Percentiles rank a stretch among this genome's conserved stretches.
phyloP scores from a whole-genome alignment of 1,140 invertebrate genomes.

The Papilio machaon region DNA sequence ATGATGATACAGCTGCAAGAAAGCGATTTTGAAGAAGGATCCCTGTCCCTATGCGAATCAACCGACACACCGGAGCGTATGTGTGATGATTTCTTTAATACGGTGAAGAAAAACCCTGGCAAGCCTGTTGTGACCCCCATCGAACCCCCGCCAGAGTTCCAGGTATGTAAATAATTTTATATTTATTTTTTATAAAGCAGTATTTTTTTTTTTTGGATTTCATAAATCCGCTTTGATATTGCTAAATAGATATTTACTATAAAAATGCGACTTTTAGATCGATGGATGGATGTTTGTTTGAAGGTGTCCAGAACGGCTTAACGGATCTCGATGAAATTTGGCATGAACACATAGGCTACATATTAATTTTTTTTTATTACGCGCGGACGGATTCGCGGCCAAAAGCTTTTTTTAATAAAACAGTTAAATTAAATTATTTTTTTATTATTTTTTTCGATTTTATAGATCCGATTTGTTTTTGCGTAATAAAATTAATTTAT shows the following conservation, averaged over 20 bases:
- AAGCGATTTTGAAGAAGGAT: slow-evolving; percentile 81
- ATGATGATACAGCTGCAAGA: slow-evolving; percentile 72
- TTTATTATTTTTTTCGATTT: slow-evolving; percentile 4
- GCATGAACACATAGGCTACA: too few species aligned
- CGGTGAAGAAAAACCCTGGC: slow-evolving; percentile 88
- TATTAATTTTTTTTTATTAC: too few species aligned
- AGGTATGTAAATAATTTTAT: slow-evolving; percentile 77
- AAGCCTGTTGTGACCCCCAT: slow-evolving; percentile 84
- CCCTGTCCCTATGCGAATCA: slow-evolving; percentile 77
- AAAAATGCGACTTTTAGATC: too few species aligned
- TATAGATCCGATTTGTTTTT: background rate
- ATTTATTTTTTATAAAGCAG: slow-evolving; percentile 16
- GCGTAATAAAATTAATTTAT: background rate
- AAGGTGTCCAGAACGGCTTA: too few species aligned
- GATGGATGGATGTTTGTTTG: too few species aligned
- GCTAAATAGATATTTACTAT: background rate
- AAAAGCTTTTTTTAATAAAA: too few species aligned
- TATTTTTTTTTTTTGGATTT: background rate
- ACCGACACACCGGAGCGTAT: slow-evolving; percentile 82
- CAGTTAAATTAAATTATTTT: background rate
- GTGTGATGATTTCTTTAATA: slow-evolving; percentile 91
- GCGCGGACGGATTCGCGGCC: too few species aligned
- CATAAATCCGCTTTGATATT: background rate
- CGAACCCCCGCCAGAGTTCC: slow-evolving; percentile 91
- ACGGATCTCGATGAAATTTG: too few species aligned